A percentile compares a stretch with the other conserved stretches of the same genome.
These are phyloP conservation scores for Tokudaia tokunoshimensis DNA, from an alignment of 2,797 vertebrate genomes.

Conservation along the genomic window DNA sequence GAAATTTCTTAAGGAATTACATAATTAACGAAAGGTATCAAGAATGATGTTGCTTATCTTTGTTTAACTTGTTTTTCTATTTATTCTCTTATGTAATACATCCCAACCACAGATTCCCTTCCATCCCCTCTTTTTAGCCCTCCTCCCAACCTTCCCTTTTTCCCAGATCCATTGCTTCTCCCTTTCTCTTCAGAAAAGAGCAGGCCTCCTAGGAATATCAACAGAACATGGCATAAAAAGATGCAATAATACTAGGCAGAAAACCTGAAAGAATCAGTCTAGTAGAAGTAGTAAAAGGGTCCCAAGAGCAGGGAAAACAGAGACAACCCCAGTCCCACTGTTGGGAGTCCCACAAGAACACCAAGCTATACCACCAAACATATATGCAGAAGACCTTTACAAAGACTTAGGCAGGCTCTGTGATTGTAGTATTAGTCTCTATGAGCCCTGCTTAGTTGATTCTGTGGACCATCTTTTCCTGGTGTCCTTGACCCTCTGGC, in stretches of 20 bases:
- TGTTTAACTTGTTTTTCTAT: background rate
- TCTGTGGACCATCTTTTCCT: background rate
- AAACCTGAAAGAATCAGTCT: background rate
- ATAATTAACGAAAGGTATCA: constrained; percentile 46
- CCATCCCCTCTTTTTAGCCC: background rate
- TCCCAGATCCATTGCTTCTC: background rate
- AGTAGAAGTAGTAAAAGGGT: background rate
- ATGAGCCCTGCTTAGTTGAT: background rate
- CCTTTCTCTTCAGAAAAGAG: background rate
- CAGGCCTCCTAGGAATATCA: background rate
- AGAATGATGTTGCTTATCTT: constrained; percentile 27
- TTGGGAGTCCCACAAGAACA: background rate
- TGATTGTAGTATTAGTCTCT: background rate
- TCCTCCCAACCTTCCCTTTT: background rate
- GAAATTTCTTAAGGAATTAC: constrained; percentile 42
- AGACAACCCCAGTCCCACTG: background rate
- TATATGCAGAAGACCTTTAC: background rate
- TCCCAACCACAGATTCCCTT: background rate
- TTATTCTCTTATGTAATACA: background rate
- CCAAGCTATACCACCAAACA: background rate
- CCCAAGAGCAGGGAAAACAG: background rate
- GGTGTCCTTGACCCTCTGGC: background rate
- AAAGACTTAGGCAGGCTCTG: background rate
- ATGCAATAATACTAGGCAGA: background rate
- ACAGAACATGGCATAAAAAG: background rate